Percentiles rank a stretch among this genome's conserved stretches.
These are phyloP conservation scores for Ptychobarbus kaznakovi DNA, from an alignment of 2,797 vertebrate genomes.

Conservation along the genomic window DNA sequence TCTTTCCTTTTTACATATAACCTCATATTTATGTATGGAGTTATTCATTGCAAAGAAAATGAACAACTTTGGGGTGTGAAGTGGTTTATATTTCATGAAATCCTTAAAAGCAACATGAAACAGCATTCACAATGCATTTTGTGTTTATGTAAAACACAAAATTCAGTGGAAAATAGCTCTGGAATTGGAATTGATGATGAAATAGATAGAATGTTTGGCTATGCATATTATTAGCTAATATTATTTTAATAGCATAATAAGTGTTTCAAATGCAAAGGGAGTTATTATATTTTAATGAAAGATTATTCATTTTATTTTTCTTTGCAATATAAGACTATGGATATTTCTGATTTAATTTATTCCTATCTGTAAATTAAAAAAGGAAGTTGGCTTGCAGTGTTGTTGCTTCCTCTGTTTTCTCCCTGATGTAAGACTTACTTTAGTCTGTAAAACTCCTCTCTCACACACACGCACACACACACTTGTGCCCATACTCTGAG, in stretches of 20 bases:
- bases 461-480: neutral
- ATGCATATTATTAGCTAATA: slow-evolving; percentile 1
- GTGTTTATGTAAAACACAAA: neutral
- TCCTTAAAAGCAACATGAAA: slow-evolving; percentile 20
- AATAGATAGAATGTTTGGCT: neutral
- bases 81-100: neutral
- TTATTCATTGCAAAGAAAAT: slow-evolving; percentile 11
- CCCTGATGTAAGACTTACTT: neutral
- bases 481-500: slow-evolving; percentile 18
- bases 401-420: neutral
- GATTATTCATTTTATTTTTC: neutral
- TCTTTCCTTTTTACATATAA: neutral
- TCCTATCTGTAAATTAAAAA: neutral
- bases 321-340: neutral
- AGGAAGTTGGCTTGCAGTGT: neutral
- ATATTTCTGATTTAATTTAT: neutral
- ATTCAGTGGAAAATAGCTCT: neutral
- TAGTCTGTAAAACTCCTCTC: neutral
- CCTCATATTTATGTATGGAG: neutral
- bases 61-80: neutral
- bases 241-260: slow-evolving; percentile 8
- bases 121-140: slow-evolving; percentile 6
- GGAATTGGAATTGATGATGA: neutral
- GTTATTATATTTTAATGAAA: slow-evolving; percentile 15
- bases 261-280: neutral